A percentile compares a stretch with the other conserved stretches of the same genome.
phyloP scores from a whole-genome alignment of 1,140 invertebrate species.

The Leptopilina clavipes region DNA sequence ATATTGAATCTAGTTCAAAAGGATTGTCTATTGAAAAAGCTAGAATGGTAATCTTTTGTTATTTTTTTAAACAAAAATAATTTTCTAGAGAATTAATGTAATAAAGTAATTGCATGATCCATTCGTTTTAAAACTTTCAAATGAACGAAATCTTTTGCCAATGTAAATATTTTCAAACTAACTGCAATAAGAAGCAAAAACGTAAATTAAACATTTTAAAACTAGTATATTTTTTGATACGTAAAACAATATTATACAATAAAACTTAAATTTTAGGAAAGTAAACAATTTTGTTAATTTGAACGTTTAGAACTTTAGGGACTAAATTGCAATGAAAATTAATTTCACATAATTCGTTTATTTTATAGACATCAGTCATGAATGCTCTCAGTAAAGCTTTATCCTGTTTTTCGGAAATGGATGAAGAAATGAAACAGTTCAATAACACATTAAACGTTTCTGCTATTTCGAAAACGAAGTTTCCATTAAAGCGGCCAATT shows the following conservation, averaged over 20 bases:
- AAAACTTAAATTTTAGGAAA: too few species aligned
- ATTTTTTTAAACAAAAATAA: slow-evolving; percentile 25
- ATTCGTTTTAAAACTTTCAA: too few species aligned
- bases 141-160: too few species aligned
- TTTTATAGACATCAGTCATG: slow-evolving; percentile 5
- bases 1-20: slow-evolving; percentile 53
- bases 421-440: background rate
- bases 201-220: too few species aligned
- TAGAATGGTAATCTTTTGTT: slow-evolving; percentile 57
- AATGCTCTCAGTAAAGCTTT: background rate
- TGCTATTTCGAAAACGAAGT: background rate
- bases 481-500: background rate
- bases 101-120: too few species aligned
- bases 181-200: too few species aligned
- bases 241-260: too few species aligned
- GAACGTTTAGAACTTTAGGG: too few species aligned
- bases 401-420: slow-evolving; percentile 10
- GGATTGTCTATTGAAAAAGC: slow-evolving; percentile 57
- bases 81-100: too few species aligned
- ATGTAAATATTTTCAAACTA: too few species aligned
- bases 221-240: too few species aligned
- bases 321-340: background rate
- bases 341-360: background rate
- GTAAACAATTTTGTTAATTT: too few species aligned
- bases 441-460: background rate